Conservation (phyloP, 2,797 vertebrate genomes). For the Myotis planiceps region DNA sequence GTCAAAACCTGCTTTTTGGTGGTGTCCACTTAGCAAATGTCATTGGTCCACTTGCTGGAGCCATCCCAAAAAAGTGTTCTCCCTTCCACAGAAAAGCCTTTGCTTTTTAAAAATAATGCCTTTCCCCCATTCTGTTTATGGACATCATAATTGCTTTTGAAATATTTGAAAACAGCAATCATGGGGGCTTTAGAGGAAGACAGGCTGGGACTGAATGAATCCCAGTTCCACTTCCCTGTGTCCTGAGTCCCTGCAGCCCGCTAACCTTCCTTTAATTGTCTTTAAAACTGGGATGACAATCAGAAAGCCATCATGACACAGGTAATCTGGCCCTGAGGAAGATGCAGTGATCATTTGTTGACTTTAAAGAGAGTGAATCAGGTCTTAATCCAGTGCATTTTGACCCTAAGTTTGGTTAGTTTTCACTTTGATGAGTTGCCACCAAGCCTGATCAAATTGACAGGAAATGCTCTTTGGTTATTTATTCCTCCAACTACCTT, state of each 20-base stretch:
- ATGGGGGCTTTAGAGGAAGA: neutral
- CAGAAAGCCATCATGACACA: neutral
- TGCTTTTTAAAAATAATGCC: neutral
- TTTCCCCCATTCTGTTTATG: neutral
- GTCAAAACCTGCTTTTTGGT: neutral
- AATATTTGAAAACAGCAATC: neutral
- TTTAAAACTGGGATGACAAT: neutral
- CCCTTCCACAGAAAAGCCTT: neutral
- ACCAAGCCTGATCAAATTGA: conserved; percentile 58
- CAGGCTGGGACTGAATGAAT: neutral
- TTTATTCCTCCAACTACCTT: conserved; percentile 68
- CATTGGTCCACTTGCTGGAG: neutral
- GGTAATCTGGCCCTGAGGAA: neutral
- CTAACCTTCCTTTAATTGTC: neutral
- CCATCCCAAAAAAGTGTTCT: neutral
- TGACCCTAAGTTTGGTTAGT: neutral
- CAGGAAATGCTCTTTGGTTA: conserved; percentile 43
- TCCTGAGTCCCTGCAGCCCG: neutral
- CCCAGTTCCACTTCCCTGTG: neutral
- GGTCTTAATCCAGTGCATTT: neutral
- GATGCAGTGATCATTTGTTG: neutral
- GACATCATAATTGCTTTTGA: neutral
- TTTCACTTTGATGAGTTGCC: conserved; percentile 57
- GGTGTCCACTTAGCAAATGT: neutral
- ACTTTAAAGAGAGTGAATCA: conserved; percentile 34